Conservation (phyloP, 2,113 vertebrate genomes). For the Megaceryle torquata region DNA sequence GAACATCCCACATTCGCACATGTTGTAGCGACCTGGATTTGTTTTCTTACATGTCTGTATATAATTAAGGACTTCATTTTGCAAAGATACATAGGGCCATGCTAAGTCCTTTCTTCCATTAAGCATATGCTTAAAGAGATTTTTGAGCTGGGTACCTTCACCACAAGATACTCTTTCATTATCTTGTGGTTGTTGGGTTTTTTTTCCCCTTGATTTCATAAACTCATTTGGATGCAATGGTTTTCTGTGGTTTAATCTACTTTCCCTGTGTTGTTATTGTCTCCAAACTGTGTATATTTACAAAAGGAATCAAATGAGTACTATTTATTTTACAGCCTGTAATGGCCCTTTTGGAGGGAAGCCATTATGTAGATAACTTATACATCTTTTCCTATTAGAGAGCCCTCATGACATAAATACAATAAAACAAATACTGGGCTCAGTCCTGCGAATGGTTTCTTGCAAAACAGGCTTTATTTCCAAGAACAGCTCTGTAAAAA, state of each 20-base stretch:
- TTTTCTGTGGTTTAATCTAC: conserved; percentile 57
- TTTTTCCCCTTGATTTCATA: neutral
- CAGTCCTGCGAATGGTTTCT: neutral
- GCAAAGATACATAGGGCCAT: neutral
- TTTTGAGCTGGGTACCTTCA: neutral
- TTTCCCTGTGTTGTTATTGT: conserved; percentile 60
- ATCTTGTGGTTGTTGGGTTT: neutral
- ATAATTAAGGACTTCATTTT: neutral
- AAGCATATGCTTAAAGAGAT: neutral
- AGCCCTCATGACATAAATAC: conserved; percentile 42
- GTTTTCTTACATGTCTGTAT: neutral
- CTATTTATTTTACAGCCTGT: conserved; percentile 56
- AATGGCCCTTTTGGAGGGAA: conserved; percentile 59
- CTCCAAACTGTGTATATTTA: conserved; percentile 57
- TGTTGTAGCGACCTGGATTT: neutral
- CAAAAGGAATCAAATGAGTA: conserved; percentile 56
- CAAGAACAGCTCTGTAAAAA: conserved; percentile 33
- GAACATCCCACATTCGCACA: neutral
- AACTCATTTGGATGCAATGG: conserved; percentile 34
- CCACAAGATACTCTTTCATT: neutral
- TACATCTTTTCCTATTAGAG: conserved; percentile 47
- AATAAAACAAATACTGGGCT: conserved; percentile 28
- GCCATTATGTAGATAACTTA: conserved; percentile 49
- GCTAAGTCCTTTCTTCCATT: neutral
- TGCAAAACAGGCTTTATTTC: neutral